Evolutionary conservation across 2,113 vertebrate genomes (phyloP).

Genomic region (Seriola dumerili): DNA sequence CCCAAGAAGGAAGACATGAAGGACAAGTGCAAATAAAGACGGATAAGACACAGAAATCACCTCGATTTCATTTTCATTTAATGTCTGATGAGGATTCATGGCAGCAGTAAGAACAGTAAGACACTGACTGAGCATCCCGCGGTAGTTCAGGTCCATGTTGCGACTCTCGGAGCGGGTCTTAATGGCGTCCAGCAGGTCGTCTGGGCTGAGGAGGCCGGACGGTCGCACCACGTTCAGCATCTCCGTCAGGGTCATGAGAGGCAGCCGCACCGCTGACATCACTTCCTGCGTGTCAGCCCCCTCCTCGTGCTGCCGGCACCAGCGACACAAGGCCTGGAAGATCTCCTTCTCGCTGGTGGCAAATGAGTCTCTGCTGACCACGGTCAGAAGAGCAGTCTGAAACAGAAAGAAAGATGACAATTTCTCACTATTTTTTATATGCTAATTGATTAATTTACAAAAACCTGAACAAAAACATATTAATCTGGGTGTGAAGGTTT

Average conservation of each 20-base stretch:
- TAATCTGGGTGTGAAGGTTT: background rate
- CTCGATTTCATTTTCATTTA: too few species aligned
- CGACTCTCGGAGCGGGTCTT: slow-evolving; percentile 97
- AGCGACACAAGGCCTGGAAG: slow-evolving; percentile 94
- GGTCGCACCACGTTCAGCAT: slow-evolving; percentile 96
- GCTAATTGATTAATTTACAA: too few species aligned
- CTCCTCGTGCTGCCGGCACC: slow-evolving; percentile 94
- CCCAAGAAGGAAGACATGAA: background rate
- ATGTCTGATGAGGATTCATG: background rate
- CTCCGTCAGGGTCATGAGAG: slow-evolving; percentile 96
- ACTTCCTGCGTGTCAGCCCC: slow-evolving; percentile 88
- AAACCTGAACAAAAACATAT: background rate
- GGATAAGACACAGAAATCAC: background rate
- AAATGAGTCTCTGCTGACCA: slow-evolving; percentile 94
- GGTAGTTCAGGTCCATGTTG: slow-evolving; percentile 98
- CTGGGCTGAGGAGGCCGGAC: slow-evolving; percentile 92
- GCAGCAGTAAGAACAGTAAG: background rate
- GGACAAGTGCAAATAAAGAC: too few species aligned
- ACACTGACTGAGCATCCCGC: slow-evolving; percentile 96
- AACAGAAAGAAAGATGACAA: too few species aligned
- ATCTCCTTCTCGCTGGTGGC: slow-evolving; percentile 97
- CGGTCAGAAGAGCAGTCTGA: slow-evolving; percentile 91
- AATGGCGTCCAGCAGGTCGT: slow-evolving; percentile 97
- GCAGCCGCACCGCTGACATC: slow-evolving; percentile 94
- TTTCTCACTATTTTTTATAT: too few species aligned